Percentiles rank a stretch among this genome's conserved stretches.
Conservation (phyloP, 2,797 vertebrate species). For the Toxotes lorentzi region DNA sequence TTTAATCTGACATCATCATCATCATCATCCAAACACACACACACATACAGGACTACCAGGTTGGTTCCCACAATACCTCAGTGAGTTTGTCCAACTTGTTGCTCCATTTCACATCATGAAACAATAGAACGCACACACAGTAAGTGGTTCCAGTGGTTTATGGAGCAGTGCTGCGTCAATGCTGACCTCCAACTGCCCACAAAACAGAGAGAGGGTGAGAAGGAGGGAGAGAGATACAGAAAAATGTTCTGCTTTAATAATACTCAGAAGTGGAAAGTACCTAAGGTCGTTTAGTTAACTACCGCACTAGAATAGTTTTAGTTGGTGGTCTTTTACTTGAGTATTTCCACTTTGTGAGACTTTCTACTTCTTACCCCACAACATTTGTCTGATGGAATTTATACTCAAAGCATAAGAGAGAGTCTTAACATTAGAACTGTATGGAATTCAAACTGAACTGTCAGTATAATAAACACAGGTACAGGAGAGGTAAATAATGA, state of each 20-base stretch:
- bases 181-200: slow-evolving; percentile 72
- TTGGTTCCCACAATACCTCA: slow-evolving; percentile 62
- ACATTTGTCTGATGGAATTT: background rate
- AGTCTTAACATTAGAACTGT: background rate
- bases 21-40: slow-evolving; percentile 46
- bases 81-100: slow-evolving; percentile 60
- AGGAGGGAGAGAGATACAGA: slow-evolving; percentile 16
- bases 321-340: slow-evolving; percentile 20
- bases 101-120: slow-evolving; percentile 72
- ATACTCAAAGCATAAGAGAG: background rate
- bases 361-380: background rate
- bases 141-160: slow-evolving; percentile 75
- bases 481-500: too few relatives aligned
- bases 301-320: slow-evolving; percentile 27
- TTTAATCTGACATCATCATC: slow-evolving; percentile 55
- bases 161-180: slow-evolving; percentile 72
- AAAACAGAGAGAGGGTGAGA: slow-evolving; percentile 41
- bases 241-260: slow-evolving; percentile 31
- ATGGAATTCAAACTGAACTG: too few relatives aligned
- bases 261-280: slow-evolving; percentile 56
- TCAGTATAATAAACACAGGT: too few relatives aligned
- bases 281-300: slow-evolving; percentile 50
- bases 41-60: slow-evolving; percentile 28
- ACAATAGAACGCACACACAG: slow-evolving; percentile 58
- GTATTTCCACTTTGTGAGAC: slow-evolving; percentile 18